Evolutionary conservation across 2,797 vertebrate genomes (phyloP).

Genomic region (Mus spretus): DNA sequence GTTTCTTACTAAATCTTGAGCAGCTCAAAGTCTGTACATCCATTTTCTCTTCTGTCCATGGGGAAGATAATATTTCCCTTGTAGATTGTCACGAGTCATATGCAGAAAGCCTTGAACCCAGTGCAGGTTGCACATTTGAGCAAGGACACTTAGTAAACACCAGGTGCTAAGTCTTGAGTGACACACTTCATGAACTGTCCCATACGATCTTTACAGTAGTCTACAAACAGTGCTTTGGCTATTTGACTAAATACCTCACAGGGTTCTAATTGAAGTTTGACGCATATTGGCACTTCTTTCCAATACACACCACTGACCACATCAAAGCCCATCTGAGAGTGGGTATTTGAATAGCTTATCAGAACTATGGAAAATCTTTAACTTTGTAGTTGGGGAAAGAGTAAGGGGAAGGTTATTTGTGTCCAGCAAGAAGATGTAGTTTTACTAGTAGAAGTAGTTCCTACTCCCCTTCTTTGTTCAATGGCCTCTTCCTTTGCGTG

Average conservation of each 20-base stretch:
- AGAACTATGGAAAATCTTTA: slow-evolving; percentile 25
- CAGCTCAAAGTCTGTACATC: neutral
- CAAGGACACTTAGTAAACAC: neutral
- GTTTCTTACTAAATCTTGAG: slow-evolving; percentile 29
- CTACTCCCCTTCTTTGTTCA: neutral
- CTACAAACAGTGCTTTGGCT: neutral
- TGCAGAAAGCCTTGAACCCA: neutral
- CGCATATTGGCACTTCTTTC: neutral
- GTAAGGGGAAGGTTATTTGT: neutral
- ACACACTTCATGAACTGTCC: neutral
- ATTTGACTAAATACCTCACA: neutral
- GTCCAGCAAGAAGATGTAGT: neutral
- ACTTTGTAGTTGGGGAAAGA: slow-evolving; percentile 7
- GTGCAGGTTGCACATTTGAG: neutral
- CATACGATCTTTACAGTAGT: neutral
- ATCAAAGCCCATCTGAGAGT: neutral
- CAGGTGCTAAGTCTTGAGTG: neutral
- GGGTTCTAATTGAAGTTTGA: neutral
- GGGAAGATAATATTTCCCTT: neutral
- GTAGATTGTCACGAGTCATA: neutral
- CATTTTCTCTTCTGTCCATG: slow-evolving; percentile 6
- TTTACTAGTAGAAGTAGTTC: neutral
- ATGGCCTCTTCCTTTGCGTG: neutral
- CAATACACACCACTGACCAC: neutral
- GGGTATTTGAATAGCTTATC: slow-evolving; percentile 48